Base-by-base conservation (phyloP, 2,888 invertebrate genomes). In the Trichogramma dendrolimi region DNA sequence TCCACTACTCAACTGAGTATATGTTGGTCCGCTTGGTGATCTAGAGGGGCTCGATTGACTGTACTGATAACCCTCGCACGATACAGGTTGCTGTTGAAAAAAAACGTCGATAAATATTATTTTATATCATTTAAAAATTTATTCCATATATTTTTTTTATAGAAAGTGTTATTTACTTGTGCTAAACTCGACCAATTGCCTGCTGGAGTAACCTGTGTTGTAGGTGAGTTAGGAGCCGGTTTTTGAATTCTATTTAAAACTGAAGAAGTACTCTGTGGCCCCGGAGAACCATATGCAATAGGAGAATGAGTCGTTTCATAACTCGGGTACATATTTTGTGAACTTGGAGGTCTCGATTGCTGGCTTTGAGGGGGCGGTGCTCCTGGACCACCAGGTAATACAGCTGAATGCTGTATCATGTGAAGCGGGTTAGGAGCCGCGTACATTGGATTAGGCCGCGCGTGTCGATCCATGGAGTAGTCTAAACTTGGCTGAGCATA, bases 11-110 rank as follows among this genome's bases (percentile, higher is more conserved):
- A 91, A 79, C 74, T 91, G 90, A 8, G 91, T 91, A 74, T 91
- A 91, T 0, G 90, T 91, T 38, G 91, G 90, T 58, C 92, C 92
- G 72, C 86, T 86, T n/a, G 92, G 92, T 27, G 91, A 91, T 73
- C 91, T 85, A 61, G 89, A 86, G 50, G 93, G 92, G 80, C 92
- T 92, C 72, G 89, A 87, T 74, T 83, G 83, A 79, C 83, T 87
- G 72, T 84, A 86, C 71, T 88, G 88, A 76, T 89, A 89, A 48
- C 87, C 86, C 75, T 88, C 88, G 11, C 65, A 65, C 27, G 88
- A 84, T 44, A 87, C 86, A 5, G 87, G 85, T 75, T 86, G 84
- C 71, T 86, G 79, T 71, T 86, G 79, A 42, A 66, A 64, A 62
- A 66, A 61, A 14, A 10, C 3, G 27, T 27, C 3, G 3, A 27